phyloP scores from a whole-genome alignment of 2,797 vertebrate species.

The Aeoliscus strigatus region DNA sequence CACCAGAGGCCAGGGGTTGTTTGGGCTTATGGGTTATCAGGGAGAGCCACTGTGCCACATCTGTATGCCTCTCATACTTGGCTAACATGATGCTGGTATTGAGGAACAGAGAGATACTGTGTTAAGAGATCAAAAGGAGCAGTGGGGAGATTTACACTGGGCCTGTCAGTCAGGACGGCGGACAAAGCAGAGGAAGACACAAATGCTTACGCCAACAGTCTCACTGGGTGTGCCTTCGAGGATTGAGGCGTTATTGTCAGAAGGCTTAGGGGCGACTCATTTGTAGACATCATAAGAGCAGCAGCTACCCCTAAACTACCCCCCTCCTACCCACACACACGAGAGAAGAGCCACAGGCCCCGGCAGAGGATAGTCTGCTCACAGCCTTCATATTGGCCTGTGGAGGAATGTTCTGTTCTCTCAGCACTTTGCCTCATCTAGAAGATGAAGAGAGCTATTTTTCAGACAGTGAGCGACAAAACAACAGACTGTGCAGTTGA shows the following conservation, averaged over 20 bases:
- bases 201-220: conserved; percentile 67
- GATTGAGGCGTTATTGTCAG: conserved; percentile 63
- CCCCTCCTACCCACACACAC: conserved; percentile 1
- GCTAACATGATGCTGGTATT: conserved; percentile 51
- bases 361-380: conserved; percentile 41
- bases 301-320: conserved; percentile 43
- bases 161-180: conserved; percentile 65
- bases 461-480: conserved; percentile 62
- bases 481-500: conserved; percentile 47
- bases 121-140: conserved; percentile 69
- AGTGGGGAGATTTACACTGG: conserved; percentile 56
- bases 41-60: conserved; percentile 46
- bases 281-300: conserved; percentile 56
- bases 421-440: conserved; percentile 68
- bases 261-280: conserved; percentile 64
- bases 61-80: conserved; percentile 52
- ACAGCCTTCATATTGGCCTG: conserved; percentile 55
- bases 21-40: conserved; percentile 41
- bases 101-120: conserved; percentile 62
- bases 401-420: conserved; percentile 67
- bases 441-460: conserved; percentile 71
- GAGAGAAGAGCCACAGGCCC: conserved; percentile 38
- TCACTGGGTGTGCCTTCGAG: conserved; percentile 51
- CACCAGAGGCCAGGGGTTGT: conserved; percentile 44
- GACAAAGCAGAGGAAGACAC: conserved; percentile 66